Percentiles rank a stretch among this genome's conserved stretches.
phyloP scores from a whole-genome alignment of 2,888 invertebrate genomes.

The Seladonia tumulorum region DNA sequence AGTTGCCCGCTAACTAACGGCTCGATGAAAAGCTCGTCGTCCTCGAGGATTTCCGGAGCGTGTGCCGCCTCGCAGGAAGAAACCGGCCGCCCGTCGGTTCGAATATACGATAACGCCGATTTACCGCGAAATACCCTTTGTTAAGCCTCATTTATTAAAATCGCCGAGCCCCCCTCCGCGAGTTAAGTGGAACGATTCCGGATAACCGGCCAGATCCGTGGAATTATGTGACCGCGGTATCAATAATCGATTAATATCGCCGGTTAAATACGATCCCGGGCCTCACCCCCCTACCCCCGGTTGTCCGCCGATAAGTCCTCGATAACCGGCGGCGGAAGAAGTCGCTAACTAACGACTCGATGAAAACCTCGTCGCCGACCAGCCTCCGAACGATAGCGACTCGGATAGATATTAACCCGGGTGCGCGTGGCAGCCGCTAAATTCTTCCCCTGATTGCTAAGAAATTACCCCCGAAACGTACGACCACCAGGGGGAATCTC shows the following conservation, averaged over 20 bases:
- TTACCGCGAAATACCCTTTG: constrained; percentile 44
- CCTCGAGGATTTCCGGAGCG: constrained; percentile 25
- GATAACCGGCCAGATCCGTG: constrained; percentile 41
- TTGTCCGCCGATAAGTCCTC: constrained; percentile 64
- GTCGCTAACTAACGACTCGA: constrained; percentile 82
- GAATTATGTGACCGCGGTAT: constrained; percentile 49
- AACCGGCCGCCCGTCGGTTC: constrained; percentile 8
- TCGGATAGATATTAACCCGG: constrained; percentile 70
- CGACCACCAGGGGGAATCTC: neutral
- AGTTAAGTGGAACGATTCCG: constrained; percentile 29
- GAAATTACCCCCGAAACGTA: constrained; percentile 77
- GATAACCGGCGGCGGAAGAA: constrained; percentile 56
- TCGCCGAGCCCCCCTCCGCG: constrained; percentile 9
- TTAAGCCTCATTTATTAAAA: constrained; percentile 41
- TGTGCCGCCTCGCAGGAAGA: constrained; percentile 22
- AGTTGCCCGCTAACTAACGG: constrained; percentile 79
- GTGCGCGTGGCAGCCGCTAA: constrained; percentile 60
- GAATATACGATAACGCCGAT: constrained; percentile 35
- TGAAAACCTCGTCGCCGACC: constrained; percentile 82
- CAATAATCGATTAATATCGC: constrained; percentile 65
- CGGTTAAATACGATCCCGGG: constrained; percentile 62
- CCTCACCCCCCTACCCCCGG: too few species aligned
- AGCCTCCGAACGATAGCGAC: constrained; percentile 67
- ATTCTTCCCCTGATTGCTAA: constrained; percentile 80
- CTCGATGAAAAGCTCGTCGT: constrained; percentile 83